Evolutionary conservation across 1,140 invertebrate genomes (phyloP).

Genomic region (Colletes latitarsis): DNA sequence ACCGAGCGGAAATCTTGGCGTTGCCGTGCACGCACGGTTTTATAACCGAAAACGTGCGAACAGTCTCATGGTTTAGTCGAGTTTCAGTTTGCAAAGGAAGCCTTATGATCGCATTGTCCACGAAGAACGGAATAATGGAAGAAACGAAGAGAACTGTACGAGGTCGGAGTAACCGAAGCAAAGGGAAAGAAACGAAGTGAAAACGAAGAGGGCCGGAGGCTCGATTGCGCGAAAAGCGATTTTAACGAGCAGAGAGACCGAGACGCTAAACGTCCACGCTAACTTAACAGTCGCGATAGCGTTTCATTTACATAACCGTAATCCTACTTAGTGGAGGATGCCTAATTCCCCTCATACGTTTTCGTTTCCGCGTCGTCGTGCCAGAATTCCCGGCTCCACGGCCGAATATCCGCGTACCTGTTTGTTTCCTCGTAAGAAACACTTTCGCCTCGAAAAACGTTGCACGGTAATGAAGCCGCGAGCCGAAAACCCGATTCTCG

Average conservation of each 20-base stretch:
- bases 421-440: slow-evolving; percentile 48
- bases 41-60: slow-evolving; percentile 56
- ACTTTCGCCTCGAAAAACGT: slow-evolving; percentile 21
- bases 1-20: slow-evolving; percentile 17
- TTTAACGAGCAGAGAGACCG: slow-evolving; percentile 19
- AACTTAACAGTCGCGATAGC: slow-evolving; percentile 65
- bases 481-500: not conserved
- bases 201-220: slow-evolving; percentile 9
- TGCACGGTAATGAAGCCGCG: not conserved
- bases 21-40: slow-evolving; percentile 30
- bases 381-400: slow-evolving; percentile 41
- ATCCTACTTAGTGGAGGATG: slow-evolving; percentile 72
- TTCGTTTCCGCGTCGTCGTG: slow-evolving; percentile 62
- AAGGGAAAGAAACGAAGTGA: slow-evolving; percentile 44
- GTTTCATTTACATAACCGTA: slow-evolving; percentile 79
- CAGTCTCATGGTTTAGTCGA: slow-evolving; percentile 53
- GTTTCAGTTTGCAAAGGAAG: slow-evolving; percentile 50
- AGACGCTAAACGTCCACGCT: slow-evolving; percentile 58
- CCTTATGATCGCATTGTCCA: slow-evolving; percentile 58
- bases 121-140: slow-evolving; percentile 43
- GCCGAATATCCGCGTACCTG: slow-evolving; percentile 9
- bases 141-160: slow-evolving; percentile 28
- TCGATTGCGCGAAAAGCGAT: slow-evolving; percentile 40
- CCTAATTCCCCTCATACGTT: slow-evolving; percentile 70
- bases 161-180: not conserved